Conservation (phyloP, 2,113 vertebrate genomes). For the Gavialis gangeticus region DNA sequence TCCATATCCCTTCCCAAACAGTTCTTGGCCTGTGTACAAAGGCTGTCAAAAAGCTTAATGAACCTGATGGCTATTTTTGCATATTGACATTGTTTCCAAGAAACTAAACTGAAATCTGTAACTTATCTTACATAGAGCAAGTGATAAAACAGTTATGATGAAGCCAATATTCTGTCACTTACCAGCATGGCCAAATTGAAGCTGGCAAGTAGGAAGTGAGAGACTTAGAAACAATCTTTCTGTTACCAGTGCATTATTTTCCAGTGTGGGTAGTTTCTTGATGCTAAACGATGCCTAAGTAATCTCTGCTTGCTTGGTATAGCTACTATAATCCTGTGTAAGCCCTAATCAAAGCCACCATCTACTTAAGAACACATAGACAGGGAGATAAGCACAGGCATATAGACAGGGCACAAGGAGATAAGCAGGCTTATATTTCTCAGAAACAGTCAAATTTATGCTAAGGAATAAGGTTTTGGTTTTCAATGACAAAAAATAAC, state of each 20-base stretch:
- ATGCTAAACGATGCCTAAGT: background rate
- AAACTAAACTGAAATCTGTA: background rate
- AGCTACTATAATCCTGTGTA: background rate
- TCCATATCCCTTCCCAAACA: background rate
- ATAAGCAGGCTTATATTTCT: background rate
- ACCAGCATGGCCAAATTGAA: background rate
- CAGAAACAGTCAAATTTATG: background rate
- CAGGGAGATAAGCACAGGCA: background rate
- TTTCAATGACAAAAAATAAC: background rate
- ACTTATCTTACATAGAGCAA: background rate
- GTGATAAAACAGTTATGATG: background rate
- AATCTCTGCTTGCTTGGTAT: background rate
- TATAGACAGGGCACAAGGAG: too few species aligned
- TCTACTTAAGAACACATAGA: background rate
- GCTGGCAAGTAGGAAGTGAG: background rate
- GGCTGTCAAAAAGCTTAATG: background rate
- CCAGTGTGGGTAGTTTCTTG: background rate
- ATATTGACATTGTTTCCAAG: background rate
- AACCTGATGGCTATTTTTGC: background rate
- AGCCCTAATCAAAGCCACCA: background rate
- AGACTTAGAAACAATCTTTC: background rate
- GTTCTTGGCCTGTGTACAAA: background rate
- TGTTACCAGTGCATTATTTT: background rate
- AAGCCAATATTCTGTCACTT: background rate
- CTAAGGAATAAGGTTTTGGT: background rate